phyloP scores from a whole-genome alignment of 1,140 invertebrate genomes.

The Melitaea cinxia region DNA sequence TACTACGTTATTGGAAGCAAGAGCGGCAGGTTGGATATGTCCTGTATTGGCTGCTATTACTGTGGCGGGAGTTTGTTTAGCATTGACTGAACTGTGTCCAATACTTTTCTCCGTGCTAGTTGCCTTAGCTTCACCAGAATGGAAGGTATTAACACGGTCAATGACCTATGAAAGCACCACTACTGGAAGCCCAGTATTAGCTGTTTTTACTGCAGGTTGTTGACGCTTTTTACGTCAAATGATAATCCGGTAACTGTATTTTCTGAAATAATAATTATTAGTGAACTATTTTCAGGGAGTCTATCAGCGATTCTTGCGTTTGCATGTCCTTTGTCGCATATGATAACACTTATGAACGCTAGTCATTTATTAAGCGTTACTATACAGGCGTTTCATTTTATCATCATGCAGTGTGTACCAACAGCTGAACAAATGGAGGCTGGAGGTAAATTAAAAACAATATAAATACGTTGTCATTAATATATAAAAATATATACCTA shows the following conservation, averaged over 20 bases:
- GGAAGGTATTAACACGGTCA: conserved; percentile 84
- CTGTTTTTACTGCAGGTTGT: conserved; percentile 84
- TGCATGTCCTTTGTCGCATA: conserved; percentile 83
- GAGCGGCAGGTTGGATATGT: conserved; percentile 83
- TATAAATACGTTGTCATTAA: not conserved
- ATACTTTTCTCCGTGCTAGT: conserved; percentile 83
- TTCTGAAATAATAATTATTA: not conserved
- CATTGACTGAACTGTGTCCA: conserved; percentile 84
- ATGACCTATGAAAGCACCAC: conserved; percentile 84
- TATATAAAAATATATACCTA: too few species aligned
- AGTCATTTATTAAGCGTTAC: conserved; percentile 76
- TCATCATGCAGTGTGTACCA: conserved; percentile 74
- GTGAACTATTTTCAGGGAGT: conserved; percentile 77
- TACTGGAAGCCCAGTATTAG: conserved; percentile 85
- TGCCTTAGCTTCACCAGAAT: conserved; percentile 83
- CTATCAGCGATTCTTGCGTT: conserved; percentile 85
- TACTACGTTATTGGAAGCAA: conserved; percentile 83
- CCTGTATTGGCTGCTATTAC: conserved; percentile 84
- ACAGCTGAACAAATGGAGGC: conserved; percentile 73
- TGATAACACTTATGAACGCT: conserved; percentile 79
- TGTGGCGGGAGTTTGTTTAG: conserved; percentile 83
- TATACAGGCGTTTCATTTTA: conserved; percentile 74
- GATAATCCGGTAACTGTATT: not conserved
- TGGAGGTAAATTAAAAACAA: conserved; percentile 51
- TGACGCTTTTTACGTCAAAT: conserved; percentile 3